Base-by-base conservation (phyloP, 2,888 invertebrate species). In the Eilema caniola region DNA sequence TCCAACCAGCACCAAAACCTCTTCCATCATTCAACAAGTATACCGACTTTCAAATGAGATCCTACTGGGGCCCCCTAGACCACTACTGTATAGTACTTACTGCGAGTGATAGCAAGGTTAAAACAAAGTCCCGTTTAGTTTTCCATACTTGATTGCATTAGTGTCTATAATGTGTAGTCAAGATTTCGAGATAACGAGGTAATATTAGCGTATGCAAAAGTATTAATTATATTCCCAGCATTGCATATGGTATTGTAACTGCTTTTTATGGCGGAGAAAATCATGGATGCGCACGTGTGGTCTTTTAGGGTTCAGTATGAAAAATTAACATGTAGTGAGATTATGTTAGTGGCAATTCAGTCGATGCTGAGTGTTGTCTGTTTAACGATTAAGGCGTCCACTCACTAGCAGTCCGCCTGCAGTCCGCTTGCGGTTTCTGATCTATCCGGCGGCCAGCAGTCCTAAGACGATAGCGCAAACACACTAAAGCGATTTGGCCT, bases 261-360 rank as follows among this genome's bases (percentile, higher is more conserved):
- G 69, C 66, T 82, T 88, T 88, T 87, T 80, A 78, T 78, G 76
- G 73, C 70, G 82, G 89, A 89, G 90, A 90, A 90, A 90, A 90
- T 89, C 85, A 84, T 82, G 71, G 69, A 80, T 83, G 76, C 71
- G 74, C 80, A 80, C 83, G 83, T 82, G 80, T 69, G 76, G 69
- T 72, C 70, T 74, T 56, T 74, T 69, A 63, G 83, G 76, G 83
- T 79, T 79, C 83, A 2, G 65, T 59, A 3, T 8, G 53, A 28
- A 24, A 16, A 28, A 53, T 56, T 23, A 23, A n/a, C 20, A 20
- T 47, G 1, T 59, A 59, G 14, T 59, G 25, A 59, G 14, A 24
- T n/a, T 57, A 7, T 12, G 10, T 14, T 16, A 16, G 5, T 23
- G 57, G 24, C 2, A 24, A n/a, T 23, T n/a, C 3, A 57, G 23